Conservation (phyloP, 2,888 invertebrate genomes). For the Pterostichus niger region DNA sequence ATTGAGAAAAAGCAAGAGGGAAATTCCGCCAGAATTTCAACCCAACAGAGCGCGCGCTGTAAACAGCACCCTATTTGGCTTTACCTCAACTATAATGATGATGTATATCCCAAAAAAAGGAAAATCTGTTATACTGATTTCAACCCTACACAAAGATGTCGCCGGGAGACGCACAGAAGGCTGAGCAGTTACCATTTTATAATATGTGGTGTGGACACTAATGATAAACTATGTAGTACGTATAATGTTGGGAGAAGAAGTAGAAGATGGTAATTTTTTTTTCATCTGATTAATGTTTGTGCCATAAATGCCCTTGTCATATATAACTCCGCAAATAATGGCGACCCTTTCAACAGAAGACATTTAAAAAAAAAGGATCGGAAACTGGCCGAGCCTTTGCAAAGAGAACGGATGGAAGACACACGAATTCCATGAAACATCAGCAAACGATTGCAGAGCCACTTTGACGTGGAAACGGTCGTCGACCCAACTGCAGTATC, state of each 20-base stretch:
- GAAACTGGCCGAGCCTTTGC: conserved; percentile 67
- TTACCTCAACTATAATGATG: conserved; percentile 65
- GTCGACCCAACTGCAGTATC: conserved; percentile 19
- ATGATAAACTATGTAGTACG: conserved; percentile 69
- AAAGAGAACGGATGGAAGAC: conserved; percentile 67
- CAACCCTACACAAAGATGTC: conserved; percentile 70
- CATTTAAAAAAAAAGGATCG: conserved; percentile 66
- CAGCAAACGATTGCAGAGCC: conserved; percentile 66
- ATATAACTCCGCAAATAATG: conserved; percentile 63
- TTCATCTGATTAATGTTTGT: conserved; percentile 68
- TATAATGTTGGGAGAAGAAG: conserved; percentile 69
- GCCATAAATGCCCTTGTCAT: conserved; percentile 68
- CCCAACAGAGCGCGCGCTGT: conserved; percentile 62
- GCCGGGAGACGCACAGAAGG: conserved; percentile 68
- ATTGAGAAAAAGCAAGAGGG: conserved; percentile 66
- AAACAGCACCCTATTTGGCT: conserved; percentile 63
- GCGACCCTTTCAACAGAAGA: conserved; percentile 61
- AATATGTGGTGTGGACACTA: conserved; percentile 67
- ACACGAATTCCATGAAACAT: conserved; percentile 45
- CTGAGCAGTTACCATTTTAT: conserved; percentile 70
- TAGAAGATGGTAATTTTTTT: conserved; percentile 69
- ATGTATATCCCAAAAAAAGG: conserved; percentile 70
- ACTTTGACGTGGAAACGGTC: conserved; percentile 14
- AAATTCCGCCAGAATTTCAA: conserved; percentile 68
- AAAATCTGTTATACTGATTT: conserved; percentile 69